Evolutionary conservation across 2,888 invertebrate species (phyloP), one percentile per base, ranked within the genome.

Genomic region (Steinernema hermaphroditum): DNA sequence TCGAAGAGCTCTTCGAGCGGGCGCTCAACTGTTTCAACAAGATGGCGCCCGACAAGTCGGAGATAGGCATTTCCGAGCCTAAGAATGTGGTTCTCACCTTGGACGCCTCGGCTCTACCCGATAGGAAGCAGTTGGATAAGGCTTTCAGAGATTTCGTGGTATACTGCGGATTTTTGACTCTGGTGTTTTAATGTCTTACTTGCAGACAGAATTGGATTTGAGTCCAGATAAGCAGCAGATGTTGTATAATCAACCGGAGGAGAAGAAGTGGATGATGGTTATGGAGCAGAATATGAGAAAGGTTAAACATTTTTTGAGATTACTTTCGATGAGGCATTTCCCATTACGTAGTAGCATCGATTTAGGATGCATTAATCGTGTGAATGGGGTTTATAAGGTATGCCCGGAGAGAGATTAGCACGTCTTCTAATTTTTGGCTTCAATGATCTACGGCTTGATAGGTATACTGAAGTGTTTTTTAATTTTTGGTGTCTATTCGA

Each of bases 181-280:
- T n/a, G 49, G 19, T 19, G 19, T n/a, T n/a, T 6, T 49, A 19
- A 49, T 49, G 49, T n/a, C 19, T 19, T 32, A 14, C 68, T 76
- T 80, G 43, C 75, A 80, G 80, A 74, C 73, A 50, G 83, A 83
- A 57, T 77, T 85, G 22, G 85, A 83, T 22, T 74, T 85, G n/a
- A 78, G 75, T n/a, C 80, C 80, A 27, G 81, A 81, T 46, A 81
- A 83, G 68, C 76, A 81, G 54, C 73, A 76, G 34, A 81, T 81
- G 72, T 77, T 85, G 74, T 73, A 74, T 27, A 75, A 75, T 19
- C 84, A 83, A 50, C 75, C 82, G 12, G 70, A 75, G 22, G 83
- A 83, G 70, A 83, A 82, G 78, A 84, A 84, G 62, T 78, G 81
- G 73, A 74, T 80, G 19, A 76, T 84, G 73, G 69, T 84, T 68